Evolutionary conservation across 2,113 vertebrate species (phyloP), one percentile per base, ranked within the genome.

Genomic region (Brachyhypopomus occidentalis): DNA sequence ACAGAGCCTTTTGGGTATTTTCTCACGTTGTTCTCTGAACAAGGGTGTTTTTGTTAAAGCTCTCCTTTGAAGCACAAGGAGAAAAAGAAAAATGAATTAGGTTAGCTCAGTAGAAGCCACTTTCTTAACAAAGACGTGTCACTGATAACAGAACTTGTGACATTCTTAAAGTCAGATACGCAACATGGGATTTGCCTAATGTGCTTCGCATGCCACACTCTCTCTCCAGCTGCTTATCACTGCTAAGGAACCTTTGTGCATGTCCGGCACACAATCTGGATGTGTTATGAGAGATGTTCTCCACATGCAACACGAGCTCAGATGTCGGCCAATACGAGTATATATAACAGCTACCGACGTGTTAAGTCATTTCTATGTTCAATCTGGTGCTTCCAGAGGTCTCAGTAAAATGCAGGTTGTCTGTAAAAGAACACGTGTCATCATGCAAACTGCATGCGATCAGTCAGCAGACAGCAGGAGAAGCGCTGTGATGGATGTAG

Each of bases 31-130:
- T 34, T 8, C 34, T 41, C 5, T 19, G 5, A 69, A 69, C 38
- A 69, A 41, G 16, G 20, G 34, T 52, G 45, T 52, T n/a, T 70
- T 70, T 41, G 36, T 70, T 70, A 70, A 70, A 22, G 66, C 66
- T 22, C 66, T n/a, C 38, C 66, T 70, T 70, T 70, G 20, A 70
- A 70, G 66, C 41, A 12, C 19, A 9, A 34, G 22, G 36, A 70
- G 19, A 41, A 20, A 67, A 48, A 22, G 45, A 34, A 45, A 55
- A 55, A 67, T n/a, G 27, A 77, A 66, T 66, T 20, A 55, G 17
- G 66, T 22, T 70, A 41, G 66, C 4, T 45, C 52, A 52, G 45
- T 34, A 55, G 75, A 67, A 34, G 67, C 11, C 62, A 67, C 66
- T 77, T 77, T 77, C 20, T 34, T 55, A 66, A 12, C 41, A 22